Evolutionary conservation across 1,140 invertebrate genomes (phyloP).

Genomic region (Akabosia matsudoensis): DNA sequence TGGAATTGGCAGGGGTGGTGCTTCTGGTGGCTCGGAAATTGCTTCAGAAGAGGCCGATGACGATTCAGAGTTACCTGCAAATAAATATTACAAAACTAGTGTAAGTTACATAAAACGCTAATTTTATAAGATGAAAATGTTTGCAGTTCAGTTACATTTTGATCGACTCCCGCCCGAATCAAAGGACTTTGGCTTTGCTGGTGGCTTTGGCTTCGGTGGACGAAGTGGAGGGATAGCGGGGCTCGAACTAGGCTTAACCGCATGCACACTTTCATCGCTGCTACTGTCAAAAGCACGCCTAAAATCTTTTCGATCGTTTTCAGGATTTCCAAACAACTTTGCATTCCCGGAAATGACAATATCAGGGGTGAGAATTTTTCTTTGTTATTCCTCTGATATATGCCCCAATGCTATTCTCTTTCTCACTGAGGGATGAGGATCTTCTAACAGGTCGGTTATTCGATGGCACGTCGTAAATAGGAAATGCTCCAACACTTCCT

Average conservation of each 20-base stretch:
- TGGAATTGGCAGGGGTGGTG: neutral
- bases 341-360: slow-evolving; percentile 16
- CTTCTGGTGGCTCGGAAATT: neutral
- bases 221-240: neutral
- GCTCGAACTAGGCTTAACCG: neutral
- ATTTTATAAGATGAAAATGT: neutral
- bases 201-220: slow-evolving; percentile 26
- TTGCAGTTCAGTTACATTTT: neutral
- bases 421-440: neutral
- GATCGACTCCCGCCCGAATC: neutral
- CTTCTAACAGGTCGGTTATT: slow-evolving; percentile 40
- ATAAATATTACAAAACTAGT: neutral
- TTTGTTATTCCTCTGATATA: slow-evolving; percentile 27
- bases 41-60: neutral
- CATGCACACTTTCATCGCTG: slow-evolving; percentile 24
- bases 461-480: slow-evolving; percentile 37
- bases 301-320: neutral
- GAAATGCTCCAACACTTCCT: neutral
- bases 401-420: neutral
- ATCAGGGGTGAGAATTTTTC: slow-evolving; percentile 45
- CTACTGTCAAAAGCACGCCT: neutral
- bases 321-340: neutral
- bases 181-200: slow-evolving; percentile 4
- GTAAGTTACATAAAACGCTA: neutral
- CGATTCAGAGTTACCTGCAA: slow-evolving; percentile 3